Conservation (phyloP, 2,113 vertebrate genomes). For the Athene cunicularia region DNA sequence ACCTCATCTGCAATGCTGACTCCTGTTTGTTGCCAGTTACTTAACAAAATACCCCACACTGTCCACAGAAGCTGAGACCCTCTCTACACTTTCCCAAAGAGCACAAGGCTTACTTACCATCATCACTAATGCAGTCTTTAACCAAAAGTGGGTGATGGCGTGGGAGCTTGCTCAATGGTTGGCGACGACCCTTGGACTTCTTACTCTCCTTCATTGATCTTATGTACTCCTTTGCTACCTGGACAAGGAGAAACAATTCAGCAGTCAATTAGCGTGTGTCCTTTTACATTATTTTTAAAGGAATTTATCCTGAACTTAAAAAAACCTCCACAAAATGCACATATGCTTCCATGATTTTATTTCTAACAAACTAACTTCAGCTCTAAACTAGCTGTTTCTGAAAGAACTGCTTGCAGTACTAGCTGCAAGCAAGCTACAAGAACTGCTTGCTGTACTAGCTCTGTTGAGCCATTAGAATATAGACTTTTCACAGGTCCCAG, state of each 20-base stretch:
- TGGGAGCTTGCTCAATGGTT: slow-evolving; percentile 87
- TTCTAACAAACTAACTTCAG: neutral
- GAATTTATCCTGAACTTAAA: neutral
- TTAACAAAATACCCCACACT: neutral
- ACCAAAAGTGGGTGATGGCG: slow-evolving; percentile 89
- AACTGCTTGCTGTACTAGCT: neutral
- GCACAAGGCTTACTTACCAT: slow-evolving; percentile 80
- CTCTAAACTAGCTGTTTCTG: neutral
- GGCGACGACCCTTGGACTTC: slow-evolving; percentile 86
- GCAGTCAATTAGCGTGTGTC: fast-evolving
- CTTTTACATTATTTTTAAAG: neutral
- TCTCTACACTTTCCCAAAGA: neutral
- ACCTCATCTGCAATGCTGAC: neutral
- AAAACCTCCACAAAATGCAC: neutral
- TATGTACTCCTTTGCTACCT: slow-evolving; percentile 83
- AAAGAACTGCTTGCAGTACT: neutral
- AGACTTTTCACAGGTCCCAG: neutral
- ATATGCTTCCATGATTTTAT: neutral
- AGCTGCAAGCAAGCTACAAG: no score
- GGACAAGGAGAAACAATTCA: slow-evolving; percentile 49
- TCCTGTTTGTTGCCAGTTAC: neutral
- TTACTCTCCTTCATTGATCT: slow-evolving; percentile 82
- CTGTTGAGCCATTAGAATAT: neutral
- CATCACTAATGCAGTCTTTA: slow-evolving; percentile 88
- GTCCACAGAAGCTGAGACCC: neutral